Evolutionary conservation across 2,797 vertebrate species (phyloP).

Genomic region (Myotis myotis): DNA sequence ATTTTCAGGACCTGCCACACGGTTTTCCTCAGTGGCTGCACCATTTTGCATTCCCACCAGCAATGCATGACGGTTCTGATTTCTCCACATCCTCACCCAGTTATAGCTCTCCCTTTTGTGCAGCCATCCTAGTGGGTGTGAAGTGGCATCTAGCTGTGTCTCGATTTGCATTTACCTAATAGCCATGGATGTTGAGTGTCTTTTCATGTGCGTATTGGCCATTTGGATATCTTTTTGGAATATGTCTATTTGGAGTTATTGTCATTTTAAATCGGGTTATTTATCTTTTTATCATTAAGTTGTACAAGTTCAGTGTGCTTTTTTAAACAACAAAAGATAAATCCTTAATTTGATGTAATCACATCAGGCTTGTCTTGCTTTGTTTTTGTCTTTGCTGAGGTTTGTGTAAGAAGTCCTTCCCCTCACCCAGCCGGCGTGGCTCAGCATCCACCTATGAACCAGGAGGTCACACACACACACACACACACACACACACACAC

Average conservation of each 20-base stretch:
- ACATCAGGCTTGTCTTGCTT: not conserved
- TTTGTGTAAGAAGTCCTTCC: not conserved
- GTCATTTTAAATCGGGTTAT: not conserved
- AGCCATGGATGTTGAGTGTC: not conserved
- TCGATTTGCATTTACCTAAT: not conserved
- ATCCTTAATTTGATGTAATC: not conserved
- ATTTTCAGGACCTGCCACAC: not conserved
- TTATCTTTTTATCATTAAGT: not conserved
- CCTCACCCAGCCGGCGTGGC: not conserved
- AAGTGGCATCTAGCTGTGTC: rapidly evolving
- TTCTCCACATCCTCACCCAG: not conserved
- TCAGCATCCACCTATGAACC: no score
- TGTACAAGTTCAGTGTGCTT: not conserved
- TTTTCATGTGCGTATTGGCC: not conserved
- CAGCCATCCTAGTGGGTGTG: rapidly evolving
- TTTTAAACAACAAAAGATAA: not conserved
- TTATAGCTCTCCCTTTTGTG: not conserved
- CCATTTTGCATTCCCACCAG: not conserved
- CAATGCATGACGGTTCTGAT: rapidly evolving
- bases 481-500: not conserved
- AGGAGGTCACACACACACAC: no score
- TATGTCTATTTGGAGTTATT: not conserved
- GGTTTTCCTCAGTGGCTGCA: not conserved
- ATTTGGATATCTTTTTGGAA: not conserved
- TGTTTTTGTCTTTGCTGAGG: not conserved